Evolutionary conservation across 92 coral and sea anemone species (phyloP).

Genomic region (Bergia sp.): DNA sequence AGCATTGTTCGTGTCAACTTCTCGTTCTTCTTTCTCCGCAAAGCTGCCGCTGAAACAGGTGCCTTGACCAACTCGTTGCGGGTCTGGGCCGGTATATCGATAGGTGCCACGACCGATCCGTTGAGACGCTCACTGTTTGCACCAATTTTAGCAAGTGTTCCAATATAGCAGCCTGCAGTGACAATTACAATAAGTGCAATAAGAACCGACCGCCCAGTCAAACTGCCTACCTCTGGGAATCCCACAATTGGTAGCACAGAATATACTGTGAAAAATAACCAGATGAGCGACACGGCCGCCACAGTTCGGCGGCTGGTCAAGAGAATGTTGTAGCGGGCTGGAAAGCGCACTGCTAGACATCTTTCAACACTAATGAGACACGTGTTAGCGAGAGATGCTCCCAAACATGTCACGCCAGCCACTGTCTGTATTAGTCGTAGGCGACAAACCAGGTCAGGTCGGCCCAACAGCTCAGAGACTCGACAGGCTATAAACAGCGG

Average conservation of each 20-base stretch:
- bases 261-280: constrained; percentile 2
- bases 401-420: background rate
- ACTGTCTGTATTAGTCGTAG: background rate
- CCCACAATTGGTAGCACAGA: constrained; percentile 5
- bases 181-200: background rate
- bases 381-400: constrained; percentile 1
- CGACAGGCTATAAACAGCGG: background rate
- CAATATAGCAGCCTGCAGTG: background rate
- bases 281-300: constrained; percentile 3
- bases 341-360: constrained; percentile 10
- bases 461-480: background rate
- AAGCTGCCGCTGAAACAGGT: no score
- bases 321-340: background rate
- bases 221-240: background rate
- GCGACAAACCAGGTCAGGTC: background rate
- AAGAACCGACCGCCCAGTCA: background rate
- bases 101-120: background rate
- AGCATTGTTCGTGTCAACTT: background rate
- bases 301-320: background rate
- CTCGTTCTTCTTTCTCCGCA: constrained; percentile 3
- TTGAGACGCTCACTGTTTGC: background rate
- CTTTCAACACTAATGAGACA: background rate
- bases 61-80: background rate
- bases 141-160: background rate
- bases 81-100: constrained; percentile 15